A percentile compares a stretch with the other conserved stretches of the same genome.
phyloP scores from a whole-genome alignment of 2,888 invertebrate species.

The Anthophora plumipes region DNA sequence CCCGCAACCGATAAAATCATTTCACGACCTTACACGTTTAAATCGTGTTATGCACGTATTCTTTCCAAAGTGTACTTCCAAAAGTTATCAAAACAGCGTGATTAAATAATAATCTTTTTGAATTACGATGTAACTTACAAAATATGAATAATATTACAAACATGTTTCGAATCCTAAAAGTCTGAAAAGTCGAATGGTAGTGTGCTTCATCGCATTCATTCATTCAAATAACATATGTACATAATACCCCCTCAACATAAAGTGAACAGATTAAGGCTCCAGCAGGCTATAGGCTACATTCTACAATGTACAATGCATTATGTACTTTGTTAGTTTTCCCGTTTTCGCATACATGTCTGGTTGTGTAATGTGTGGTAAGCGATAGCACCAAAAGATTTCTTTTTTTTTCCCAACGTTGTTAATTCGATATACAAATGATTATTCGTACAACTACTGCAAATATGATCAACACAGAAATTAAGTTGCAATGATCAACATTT shows the following conservation, averaged over 20 bases:
- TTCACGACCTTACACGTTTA: slow-evolving; percentile 49
- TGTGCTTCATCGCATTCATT: slow-evolving; percentile 80
- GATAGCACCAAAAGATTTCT: slow-evolving; percentile 83
- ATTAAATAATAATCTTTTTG: slow-evolving; percentile 68
- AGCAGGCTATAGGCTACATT: slow-evolving; percentile 84
- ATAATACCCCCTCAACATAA: slow-evolving; percentile 82
- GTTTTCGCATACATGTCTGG: slow-evolving; percentile 80
- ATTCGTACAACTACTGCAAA: slow-evolving; percentile 60
- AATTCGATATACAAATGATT: slow-evolving; percentile 64
- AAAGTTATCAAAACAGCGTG: slow-evolving; percentile 61
- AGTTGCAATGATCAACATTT: slow-evolving; percentile 72
- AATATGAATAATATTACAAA: slow-evolving; percentile 78
- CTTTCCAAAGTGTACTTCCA: slow-evolving; percentile 39
- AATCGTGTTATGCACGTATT: slow-evolving; percentile 37
- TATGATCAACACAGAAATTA: slow-evolving; percentile 70
- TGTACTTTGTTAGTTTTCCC: slow-evolving; percentile 80
- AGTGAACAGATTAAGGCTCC: slow-evolving; percentile 85
- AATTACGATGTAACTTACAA: slow-evolving; percentile 80
- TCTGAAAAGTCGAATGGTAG: slow-evolving; percentile 78
- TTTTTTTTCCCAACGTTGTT: slow-evolving; percentile 63
- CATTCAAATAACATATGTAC: slow-evolving; percentile 84
- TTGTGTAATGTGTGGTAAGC: slow-evolving; percentile 84
- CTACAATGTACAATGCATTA: slow-evolving; percentile 84
- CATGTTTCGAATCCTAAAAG: slow-evolving; percentile 78
- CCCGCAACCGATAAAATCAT: slow-evolving; percentile 54